These are phyloP conservation scores for Limnephilus lunatus DNA, from an alignment of 2,888 invertebrate species.

Conservation along the genomic window DNA sequence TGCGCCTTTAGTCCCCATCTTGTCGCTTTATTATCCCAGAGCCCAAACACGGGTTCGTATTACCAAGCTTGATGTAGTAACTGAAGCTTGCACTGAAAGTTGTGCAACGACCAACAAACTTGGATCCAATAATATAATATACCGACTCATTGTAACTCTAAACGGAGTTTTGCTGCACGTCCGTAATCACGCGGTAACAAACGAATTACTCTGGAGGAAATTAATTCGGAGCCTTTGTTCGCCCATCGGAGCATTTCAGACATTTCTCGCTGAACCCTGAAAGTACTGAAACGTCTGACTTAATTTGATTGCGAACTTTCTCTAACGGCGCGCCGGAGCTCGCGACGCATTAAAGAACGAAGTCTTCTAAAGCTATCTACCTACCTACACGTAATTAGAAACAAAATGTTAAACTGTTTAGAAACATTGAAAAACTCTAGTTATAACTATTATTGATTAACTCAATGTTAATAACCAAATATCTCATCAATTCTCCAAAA, in stretches of 20 bases:
- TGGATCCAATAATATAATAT: background rate
- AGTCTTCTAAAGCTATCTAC: background rate
- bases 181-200: background rate
- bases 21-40: background rate
- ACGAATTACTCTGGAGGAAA: background rate
- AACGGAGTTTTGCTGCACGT: background rate
- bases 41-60: background rate
- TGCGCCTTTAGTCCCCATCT: background rate
- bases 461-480: too few species aligned
- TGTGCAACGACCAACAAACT: background rate
- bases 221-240: background rate
- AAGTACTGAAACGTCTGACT: conserved; percentile 2
- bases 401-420: background rate
- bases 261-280: background rate
- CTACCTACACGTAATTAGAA: background rate
- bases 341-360: background rate
- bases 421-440: too few species aligned
- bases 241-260: background rate
- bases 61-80: background rate
- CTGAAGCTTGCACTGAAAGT: background rate
- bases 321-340: background rate
- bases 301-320: background rate
- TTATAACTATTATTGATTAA: too few species aligned
- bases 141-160: background rate
- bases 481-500: too few species aligned